phyloP scores from a whole-genome alignment of 2,113 vertebrate species.

The Cephalopterus ornatus region DNA sequence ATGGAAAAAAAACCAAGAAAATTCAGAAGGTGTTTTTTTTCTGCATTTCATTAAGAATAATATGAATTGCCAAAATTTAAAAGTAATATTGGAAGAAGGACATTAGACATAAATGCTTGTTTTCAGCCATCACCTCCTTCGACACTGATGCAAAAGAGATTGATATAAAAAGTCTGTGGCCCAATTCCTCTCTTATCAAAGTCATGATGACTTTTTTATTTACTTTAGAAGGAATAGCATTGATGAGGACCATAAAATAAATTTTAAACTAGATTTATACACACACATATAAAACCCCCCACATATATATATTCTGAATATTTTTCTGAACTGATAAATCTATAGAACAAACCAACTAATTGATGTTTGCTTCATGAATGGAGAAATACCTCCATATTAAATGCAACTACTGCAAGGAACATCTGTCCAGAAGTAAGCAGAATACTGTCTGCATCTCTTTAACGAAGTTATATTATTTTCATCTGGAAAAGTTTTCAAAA shows the following conservation, averaged over 20 bases:
- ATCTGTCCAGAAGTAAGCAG: neutral
- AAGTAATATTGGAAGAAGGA: neutral
- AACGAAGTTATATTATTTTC: neutral
- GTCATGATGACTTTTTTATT: neutral
- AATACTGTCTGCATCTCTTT: neutral
- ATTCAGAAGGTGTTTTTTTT: neutral
- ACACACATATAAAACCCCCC: too few relatives aligned
- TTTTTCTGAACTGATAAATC: neutral
- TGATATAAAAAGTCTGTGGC: neutral
- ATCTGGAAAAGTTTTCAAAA: neutral
- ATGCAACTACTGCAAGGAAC: neutral
- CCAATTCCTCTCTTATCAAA: neutral
- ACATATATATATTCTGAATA: neutral
- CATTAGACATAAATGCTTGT: neutral
- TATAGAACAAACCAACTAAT: neutral
- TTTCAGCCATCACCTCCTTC: neutral
- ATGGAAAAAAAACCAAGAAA: neutral
- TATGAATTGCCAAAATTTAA: neutral
- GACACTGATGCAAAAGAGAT: neutral
- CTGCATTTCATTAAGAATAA: neutral
- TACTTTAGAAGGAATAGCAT: neutral
- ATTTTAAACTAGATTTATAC: neutral
- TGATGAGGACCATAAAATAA: neutral
- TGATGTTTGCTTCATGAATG: neutral
- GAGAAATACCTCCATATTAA: neutral